Base-by-base conservation (phyloP, 2,113 vertebrate genomes). In the Neogobius melanostomus region DNA sequence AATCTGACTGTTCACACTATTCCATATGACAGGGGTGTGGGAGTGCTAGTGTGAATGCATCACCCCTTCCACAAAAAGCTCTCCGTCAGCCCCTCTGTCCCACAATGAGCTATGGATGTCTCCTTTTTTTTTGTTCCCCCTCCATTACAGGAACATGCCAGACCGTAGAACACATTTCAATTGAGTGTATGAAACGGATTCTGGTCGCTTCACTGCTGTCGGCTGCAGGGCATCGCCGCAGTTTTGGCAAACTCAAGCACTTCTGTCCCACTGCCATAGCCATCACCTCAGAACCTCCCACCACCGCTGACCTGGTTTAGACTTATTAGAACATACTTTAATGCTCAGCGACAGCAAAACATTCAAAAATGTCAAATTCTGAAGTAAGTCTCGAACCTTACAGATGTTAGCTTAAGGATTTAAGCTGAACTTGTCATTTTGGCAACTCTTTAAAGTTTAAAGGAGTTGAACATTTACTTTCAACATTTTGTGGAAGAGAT, bases 31-130 rank as follows among this genome's bases (percentile, higher is more conserved):
- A 91, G 87, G 28, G 88, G 89, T 86, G 90, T 90, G 85, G 86
- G 90, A 88, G 84, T 87, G 84, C 88, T 91, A 85, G 89, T 82
- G 87, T 81, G 83, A 89, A 91, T 85, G 89, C 87, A 91, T 91
- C 89, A 87, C 74, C 88, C 53, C 81, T 53, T 74, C 48, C 63
- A 86, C 87, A 91, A 91, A 92, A 90, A 87, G 71, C 85, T 79
- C 85, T 77, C 80, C 28, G 82, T 88, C 87, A 90, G 86, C 84
- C 84, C 66, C 81, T 85, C 82, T 86, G 85, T 85, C 84, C 85
- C 54, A 68, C 62, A 65, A 76, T 89, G 87, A 90, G 86, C 82
- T 81, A 88, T 87, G 78, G 82, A 64, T 78, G 68, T 82, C 81
- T 72, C 67, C 72, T 68, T 74, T 82, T 80, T 77, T 21, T 21